A percentile compares a stretch with the other conserved stretches of the same genome.
phyloP scores from a whole-genome alignment of 2,797 vertebrate species.

The Salmo trutta region DNA sequence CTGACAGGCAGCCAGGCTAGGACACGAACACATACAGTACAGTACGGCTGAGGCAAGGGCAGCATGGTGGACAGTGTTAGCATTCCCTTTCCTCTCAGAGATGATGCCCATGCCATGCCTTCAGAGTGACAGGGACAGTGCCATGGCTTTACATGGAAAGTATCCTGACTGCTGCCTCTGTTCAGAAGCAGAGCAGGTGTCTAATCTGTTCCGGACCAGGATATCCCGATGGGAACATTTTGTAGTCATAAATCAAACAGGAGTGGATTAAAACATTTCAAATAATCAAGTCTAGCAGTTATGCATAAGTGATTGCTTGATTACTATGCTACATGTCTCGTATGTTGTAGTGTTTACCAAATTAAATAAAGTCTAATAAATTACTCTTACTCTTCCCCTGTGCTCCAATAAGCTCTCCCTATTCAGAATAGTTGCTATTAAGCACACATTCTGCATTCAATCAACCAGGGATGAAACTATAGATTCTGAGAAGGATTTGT shows the following conservation, averaged over 20 bases:
- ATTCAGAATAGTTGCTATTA: background rate
- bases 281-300: background rate
- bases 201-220: slow-evolving; percentile 42
- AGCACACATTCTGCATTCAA: slow-evolving; percentile 18
- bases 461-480: slow-evolving; percentile 12
- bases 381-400: background rate
- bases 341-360: background rate
- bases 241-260: slow-evolving; percentile 52
- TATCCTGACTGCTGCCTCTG: slow-evolving; percentile 8
- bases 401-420: background rate
- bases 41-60: background rate
- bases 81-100: background rate
- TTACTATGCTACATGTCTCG: background rate
- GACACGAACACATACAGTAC: background rate
- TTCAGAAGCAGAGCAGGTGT: slow-evolving; percentile 51
- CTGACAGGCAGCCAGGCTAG: slow-evolving; percentile 46
- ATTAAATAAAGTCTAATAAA: background rate
- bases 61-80: slow-evolving; percentile 4
- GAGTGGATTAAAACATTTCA: slow-evolving; percentile 31
- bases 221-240: slow-evolving; percentile 26
- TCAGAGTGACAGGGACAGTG: slow-evolving; percentile 23
- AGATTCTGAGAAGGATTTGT: slow-evolving; percentile 8
- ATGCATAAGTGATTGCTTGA: background rate
- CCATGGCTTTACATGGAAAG: slow-evolving; percentile 15
- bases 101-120: slow-evolving; percentile 3